Evolutionary conservation across 2,797 vertebrate species (phyloP).

Genomic region (Esox masquinongy): DNA sequence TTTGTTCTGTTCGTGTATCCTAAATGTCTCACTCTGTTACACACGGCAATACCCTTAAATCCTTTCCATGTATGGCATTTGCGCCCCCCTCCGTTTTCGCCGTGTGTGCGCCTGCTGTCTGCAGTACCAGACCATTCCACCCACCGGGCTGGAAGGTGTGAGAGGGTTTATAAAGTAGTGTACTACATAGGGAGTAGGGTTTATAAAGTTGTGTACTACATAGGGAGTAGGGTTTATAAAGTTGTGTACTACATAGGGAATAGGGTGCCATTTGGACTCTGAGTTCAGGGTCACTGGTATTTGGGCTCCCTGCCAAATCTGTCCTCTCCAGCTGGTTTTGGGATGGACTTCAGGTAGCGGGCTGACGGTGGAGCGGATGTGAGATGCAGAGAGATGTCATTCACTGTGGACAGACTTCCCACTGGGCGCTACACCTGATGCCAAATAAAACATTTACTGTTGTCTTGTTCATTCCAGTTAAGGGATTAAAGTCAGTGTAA

Average conservation of each 20-base stretch:
- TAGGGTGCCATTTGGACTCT: neutral
- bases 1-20: neutral
- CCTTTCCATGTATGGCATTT: neutral
- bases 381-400: neutral
- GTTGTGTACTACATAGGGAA: neutral
- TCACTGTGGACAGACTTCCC: neutral
- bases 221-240: too few species aligned
- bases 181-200: too few species aligned
- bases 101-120: too few species aligned
- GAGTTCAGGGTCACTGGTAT: neutral
- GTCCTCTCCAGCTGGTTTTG: neutral
- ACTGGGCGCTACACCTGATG: neutral
- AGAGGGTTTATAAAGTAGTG: too few species aligned
- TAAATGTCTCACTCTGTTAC: neutral
- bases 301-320: neutral
- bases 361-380: neutral
- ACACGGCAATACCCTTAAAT: neutral
- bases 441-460: too few species aligned
- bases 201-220: too few species aligned
- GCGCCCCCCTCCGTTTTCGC: too few species aligned
- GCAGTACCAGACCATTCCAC: too few species aligned
- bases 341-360: neutral
- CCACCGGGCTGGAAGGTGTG: too few species aligned
- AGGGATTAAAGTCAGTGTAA: neutral
- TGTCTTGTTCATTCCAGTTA: neutral